Base-by-base conservation (phyloP, 2,888 invertebrate genomes). In the Lamellibrachia columna region DNA sequence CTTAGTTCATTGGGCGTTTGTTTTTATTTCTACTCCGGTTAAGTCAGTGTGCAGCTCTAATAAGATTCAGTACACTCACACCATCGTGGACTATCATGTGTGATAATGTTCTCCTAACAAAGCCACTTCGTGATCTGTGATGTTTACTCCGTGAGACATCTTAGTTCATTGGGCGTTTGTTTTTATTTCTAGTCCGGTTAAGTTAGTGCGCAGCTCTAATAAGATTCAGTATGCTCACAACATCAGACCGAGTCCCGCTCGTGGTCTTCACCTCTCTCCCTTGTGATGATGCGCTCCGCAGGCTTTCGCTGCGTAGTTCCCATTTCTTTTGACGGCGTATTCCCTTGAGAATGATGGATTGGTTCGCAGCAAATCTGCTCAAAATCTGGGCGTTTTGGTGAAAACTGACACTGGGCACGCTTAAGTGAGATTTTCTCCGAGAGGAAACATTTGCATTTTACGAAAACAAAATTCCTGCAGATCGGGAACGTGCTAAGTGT, bases 361-460 rank as follows among this genome's bases (percentile, higher is more conserved):
- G 75, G 75, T 75, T 75, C 75, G 15, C 75, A 22, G 75, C 75
- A 75, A 75, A 75, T 6, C 75, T 75, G n/a, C 75, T 22, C 22
- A 55, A 7, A 55, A 9, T 55, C 22, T 75, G 75, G 3, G n/a
- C 55, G 55, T 55, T 9, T 9, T 55, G 55, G 7, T 40, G 40
- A 15, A 75, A 75, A 15, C n/a, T 6, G 75, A 75, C 75, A 55
- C 22, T 22, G n/a, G 75, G 15, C 60, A 4, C 22, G 22, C 15
- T 11, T 0, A 6, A 22, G 6, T 22, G 75, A 11, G 75, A 22
- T 75, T 75, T 60, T 75, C 75, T 75, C 75, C 22, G 75, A 75
- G 75, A 15, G 75, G n/a, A 75, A 75, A n/a, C 75, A 75, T 75
- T 75, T 75, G 75, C 75, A 75, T 75, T 75, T 75, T 75, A 75